phyloP scores from a whole-genome alignment of 2,888 invertebrate species.

The Dasypolia templi region DNA sequence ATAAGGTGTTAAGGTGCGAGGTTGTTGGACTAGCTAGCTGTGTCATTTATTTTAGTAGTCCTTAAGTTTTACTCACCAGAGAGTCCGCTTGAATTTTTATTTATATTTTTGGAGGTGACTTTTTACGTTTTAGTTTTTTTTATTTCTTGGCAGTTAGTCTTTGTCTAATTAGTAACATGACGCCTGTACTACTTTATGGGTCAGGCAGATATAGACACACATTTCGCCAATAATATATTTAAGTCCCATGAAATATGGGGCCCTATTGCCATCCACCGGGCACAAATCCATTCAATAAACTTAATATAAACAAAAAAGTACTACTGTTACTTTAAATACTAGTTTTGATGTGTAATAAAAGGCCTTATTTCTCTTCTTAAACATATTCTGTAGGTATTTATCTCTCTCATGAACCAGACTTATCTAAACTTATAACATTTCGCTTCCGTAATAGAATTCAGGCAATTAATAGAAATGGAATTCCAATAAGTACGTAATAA shows the following conservation, averaged over 20 bases:
- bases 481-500: conserved; percentile 45
- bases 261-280: too few relatives aligned
- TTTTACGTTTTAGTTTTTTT: not conserved
- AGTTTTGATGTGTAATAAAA: not conserved
- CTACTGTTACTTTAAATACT: not conserved
- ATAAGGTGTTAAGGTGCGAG: conserved; percentile 44
- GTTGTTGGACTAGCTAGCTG: conserved; percentile 4
- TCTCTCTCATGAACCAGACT: not conserved
- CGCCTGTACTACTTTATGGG: too few relatives aligned
- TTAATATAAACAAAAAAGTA: not conserved
- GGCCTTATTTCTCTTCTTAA: not conserved
- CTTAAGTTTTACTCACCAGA: not conserved
- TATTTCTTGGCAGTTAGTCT: not conserved
- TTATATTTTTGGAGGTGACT: not conserved
- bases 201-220: too few relatives aligned
- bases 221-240: too few relatives aligned
- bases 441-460: not conserved
- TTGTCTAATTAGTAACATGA: too few relatives aligned
- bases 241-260: too few relatives aligned
- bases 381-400: not conserved
- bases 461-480: conserved; percentile 35
- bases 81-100: not conserved
- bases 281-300: not conserved
- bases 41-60: conserved; percentile 17
- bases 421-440: not conserved